Evolutionary conservation across 53 echinoderm and acorn worm genomes (phyloP), one percentile per base, ranked within the genome.

Genomic region (Hippasteria phrygiana): DNA sequence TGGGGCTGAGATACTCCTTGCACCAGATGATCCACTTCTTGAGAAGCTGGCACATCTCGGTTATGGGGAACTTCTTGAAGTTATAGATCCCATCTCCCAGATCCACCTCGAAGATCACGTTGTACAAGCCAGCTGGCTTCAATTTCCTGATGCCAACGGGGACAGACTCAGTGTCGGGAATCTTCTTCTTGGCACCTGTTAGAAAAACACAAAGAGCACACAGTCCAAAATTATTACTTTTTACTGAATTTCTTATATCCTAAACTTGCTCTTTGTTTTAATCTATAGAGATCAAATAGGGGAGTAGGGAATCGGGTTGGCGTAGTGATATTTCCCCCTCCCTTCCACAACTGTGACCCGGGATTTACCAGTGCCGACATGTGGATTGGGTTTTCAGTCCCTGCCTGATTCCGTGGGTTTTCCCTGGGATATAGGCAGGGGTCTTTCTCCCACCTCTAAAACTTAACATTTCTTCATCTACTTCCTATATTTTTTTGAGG

Each of bases 101-200:
- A 46, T 91, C 91, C 43, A 91, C 36, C 39, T 91, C 91, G 53
- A 91, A 69, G 77, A 91, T 88, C 29, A 89, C 92, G 20, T 31
- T 55, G 79, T 89, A 76, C 31, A 92, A 33, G 45, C 92, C 92
- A 20, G 67, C 79, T 45, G 24, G 2, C 53, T 92, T 71, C 59
- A 88, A 36, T 46, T 92, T 92, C 16, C 63, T 26, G 7, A 92
- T 65, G 28, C 88, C 92, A 18, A 92, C 48, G 13, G 92, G 92
- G 18, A 92, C 80, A 3, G 13, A 87, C 46, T 40, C 74, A 10
- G 82, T 70, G 36, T 92, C 81, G 8, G 92, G 92, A 10, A 92
- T 53, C 26, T 71, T 79, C 4, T 62, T 71, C 51, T 86, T 90
- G 1, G 43, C 63, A 47, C 66, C 91, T 90, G 34, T 9, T 13